Percentiles rank a stretch among this genome's conserved stretches.
phyloP scores from a whole-genome alignment of 2,888 invertebrate genomes.

The Drosophila maculinotata region DNA sequence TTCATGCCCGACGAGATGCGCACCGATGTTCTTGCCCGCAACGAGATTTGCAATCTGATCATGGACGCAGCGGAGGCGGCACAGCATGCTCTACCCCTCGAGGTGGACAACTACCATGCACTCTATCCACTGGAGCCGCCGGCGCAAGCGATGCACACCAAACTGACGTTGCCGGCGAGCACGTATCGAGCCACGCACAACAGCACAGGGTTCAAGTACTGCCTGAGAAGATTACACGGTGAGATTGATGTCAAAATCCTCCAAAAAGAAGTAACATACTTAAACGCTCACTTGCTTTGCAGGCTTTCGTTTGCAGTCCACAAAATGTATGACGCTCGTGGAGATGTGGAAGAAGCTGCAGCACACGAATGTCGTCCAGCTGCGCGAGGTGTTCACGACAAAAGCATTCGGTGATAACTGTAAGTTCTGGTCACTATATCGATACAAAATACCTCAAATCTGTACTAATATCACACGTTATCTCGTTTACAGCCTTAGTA shows the following conservation, averaged over 20 bases:
- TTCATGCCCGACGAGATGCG: slow-evolving; percentile 94
- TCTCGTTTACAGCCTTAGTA: slow-evolving; percentile 89
- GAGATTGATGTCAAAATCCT: slow-evolving; percentile 54
- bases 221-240: slow-evolving; percentile 95
- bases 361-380: slow-evolving; percentile 97
- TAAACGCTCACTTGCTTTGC: background rate
- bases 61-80: slow-evolving; percentile 89
- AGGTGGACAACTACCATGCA: slow-evolving; percentile 96
- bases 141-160: slow-evolving; percentile 86
- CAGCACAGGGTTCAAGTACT: slow-evolving; percentile 94
- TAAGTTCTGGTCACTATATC: slow-evolving; percentile 86
- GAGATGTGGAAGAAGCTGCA: slow-evolving; percentile 98
- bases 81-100: slow-evolving; percentile 88
- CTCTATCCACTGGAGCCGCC: slow-evolving; percentile 92
- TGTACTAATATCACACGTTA: background rate
- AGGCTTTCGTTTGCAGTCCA: slow-evolving; percentile 92
- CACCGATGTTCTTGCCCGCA: slow-evolving; percentile 83
- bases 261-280: background rate
- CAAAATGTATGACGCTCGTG: slow-evolving; percentile 93
- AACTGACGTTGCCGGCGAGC: slow-evolving; percentile 91
- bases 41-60: slow-evolving; percentile 87
- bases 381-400: slow-evolving; percentile 97
- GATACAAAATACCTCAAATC: background rate
- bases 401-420: slow-evolving; percentile 98
- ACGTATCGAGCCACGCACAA: slow-evolving; percentile 95